Percentiles rank a stretch among this genome's conserved stretches.
Evolutionary conservation across 2,113 vertebrate species (phyloP).

Genomic region (Steatornis caripensis): DNA sequence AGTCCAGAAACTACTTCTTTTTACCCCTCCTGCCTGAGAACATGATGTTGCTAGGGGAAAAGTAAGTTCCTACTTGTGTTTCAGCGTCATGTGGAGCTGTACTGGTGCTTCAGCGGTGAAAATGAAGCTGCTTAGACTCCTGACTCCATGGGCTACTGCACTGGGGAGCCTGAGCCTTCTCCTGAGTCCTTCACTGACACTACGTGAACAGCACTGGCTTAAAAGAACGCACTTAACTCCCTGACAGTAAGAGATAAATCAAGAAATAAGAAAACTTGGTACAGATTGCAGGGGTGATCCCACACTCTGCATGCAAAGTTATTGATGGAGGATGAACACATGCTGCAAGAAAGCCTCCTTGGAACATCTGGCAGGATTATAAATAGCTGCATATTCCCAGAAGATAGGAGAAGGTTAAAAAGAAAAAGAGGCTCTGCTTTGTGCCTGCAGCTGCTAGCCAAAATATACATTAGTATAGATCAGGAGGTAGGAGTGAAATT

Average conservation of each 20-base stretch:
- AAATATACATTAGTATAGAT: not conserved
- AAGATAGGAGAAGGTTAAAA: not conserved
- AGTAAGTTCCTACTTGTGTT: not conserved
- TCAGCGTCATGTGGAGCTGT: not conserved
- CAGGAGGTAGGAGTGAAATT: not conserved
- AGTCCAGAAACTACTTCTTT: not conserved
- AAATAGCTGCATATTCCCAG: not conserved
- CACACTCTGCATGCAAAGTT: not conserved
- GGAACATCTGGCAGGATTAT: constrained; percentile 13
- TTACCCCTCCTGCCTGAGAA: not conserved
- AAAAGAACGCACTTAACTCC: not conserved
- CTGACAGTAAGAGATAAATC: not conserved
- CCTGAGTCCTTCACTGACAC: not conserved
- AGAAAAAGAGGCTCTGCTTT: not conserved
- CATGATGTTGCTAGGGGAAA: not conserved
- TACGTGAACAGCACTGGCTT: not conserved
- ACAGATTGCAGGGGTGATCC: not conserved
- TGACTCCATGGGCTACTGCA: not conserved
- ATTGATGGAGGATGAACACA: not conserved
- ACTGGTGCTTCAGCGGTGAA: not conserved
- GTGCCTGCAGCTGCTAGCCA: not conserved
- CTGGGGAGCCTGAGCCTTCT: not conserved
- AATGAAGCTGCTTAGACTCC: not conserved
- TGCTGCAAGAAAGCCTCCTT: not conserved
- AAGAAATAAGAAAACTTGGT: not conserved